Evolutionary conservation across 2,113 vertebrate species (phyloP), one percentile per base, ranked within the genome.

Genomic region (Potamarius usumacintae): DNA sequence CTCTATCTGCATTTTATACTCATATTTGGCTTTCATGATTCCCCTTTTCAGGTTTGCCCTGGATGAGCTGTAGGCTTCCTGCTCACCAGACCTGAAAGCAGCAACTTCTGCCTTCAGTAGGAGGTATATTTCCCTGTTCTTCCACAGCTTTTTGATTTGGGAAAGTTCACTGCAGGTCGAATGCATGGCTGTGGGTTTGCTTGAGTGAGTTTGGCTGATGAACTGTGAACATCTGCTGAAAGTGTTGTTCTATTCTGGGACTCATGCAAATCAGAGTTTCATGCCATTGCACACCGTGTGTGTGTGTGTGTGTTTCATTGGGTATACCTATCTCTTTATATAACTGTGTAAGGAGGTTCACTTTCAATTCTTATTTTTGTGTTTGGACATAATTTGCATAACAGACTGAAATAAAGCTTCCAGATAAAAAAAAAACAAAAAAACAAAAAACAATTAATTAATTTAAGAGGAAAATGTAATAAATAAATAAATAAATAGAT

Each of bases 161-260:
- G 25, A 78, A 78, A 8, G 12, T 55, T 55, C n/a, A 76, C 42
- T 50, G 72, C 76, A 80, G 78, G 15, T 30, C 4, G 17, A 80
- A 8, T 15, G 11, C 78, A 80, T 7, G 2, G 2, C 77, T 57
- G 77, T 79, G n/a, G 55, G 22, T 27, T 79, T 57, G 78, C 53
- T 34, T 80, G 78, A 80, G 22, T 80, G 53, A 57, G 7, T 57
- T 80, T 80, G 53, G n/a, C 77, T 57, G n/a, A 80, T 20, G n/a
- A 80, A 30, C n/a, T 10, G 34, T 58, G 77, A 58, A 58, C 77
- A 80, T 58, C 78, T 80, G 55, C 55, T 34, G 78, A 80, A 80
- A 80, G 78, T 57, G 18, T 80, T 80, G 25, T 58, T 80, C 78
- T 80, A 58, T 80, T 80, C 55, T 80, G 7, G 27, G 27, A 58